These are phyloP conservation scores for Lota lota DNA, from an alignment of 2,113 vertebrate species.

Conservation along the genomic window DNA sequence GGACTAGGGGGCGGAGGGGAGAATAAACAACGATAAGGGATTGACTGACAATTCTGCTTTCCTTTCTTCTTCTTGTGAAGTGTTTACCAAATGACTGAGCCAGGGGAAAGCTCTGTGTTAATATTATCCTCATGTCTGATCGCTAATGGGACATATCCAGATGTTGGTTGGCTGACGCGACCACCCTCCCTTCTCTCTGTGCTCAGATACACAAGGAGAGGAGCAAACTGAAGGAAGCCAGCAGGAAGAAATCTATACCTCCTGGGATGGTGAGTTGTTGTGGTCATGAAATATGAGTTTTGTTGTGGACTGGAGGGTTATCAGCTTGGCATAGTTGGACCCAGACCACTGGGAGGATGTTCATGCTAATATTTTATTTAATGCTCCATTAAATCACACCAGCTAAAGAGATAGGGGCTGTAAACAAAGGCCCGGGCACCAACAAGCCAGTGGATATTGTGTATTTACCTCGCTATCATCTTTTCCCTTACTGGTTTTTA, in stretches of 20 bases:
- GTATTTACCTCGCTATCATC: too few species aligned
- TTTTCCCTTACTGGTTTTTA: too few species aligned
- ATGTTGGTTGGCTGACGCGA: not conserved
- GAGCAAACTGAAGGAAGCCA: slow-evolving; percentile 38
- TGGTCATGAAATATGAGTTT: not conserved
- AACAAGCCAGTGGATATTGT: too few species aligned
- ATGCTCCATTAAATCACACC: too few species aligned
- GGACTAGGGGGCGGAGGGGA: not conserved
- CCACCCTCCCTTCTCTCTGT: not conserved
- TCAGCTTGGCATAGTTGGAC: too few species aligned
- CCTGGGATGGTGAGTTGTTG: slow-evolving; percentile 66
- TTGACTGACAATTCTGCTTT: not conserved
- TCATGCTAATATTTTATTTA: too few species aligned
- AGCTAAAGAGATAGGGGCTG: too few species aligned
- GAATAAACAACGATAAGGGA: not conserved
- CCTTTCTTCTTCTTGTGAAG: too few species aligned
- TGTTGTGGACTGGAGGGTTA: too few species aligned
- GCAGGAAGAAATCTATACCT: slow-evolving; percentile 34
- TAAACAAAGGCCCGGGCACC: too few species aligned
- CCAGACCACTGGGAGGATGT: too few species aligned
- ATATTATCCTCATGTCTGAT: not conserved
- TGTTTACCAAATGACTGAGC: not conserved
- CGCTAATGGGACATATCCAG: too few species aligned
- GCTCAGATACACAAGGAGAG: slow-evolving; percentile 57
- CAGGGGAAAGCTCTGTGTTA: not conserved